Evolutionary conservation across 1,140 invertebrate genomes (phyloP), one percentile per base, ranked within the genome.

Genomic region (Trissolcus basalis): DNA sequence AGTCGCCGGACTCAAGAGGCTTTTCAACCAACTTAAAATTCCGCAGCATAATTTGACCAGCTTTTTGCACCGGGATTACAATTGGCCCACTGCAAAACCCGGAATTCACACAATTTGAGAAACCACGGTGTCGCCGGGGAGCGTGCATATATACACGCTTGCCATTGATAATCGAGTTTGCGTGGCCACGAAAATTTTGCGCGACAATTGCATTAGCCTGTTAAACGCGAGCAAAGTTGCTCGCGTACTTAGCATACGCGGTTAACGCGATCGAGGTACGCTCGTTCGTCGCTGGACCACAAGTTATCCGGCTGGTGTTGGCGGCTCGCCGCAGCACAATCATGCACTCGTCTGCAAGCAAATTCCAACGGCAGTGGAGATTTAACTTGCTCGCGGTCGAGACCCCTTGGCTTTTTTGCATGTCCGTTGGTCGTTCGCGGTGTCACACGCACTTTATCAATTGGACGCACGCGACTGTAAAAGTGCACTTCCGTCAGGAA

Each of bases 11-110:
- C 19, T 6, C 19, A 6, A 27, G 19, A 27, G 19, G 6, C 19
- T 27, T 27, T 49, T 53, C 45, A 54, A 51, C 11, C 50, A 53
- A 74, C 70, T 81, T 78, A 78, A 80, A 81, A 81, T 81, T n/a
- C 77, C 78, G 36, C 43, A 56, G 56, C 72, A 78, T 78, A 80
- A 79, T 80, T 78, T 61, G 68, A 58, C 60, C 65, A 55, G 47
- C 7, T 63, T 50, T 67, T 47, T 45, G 58, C 14, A 12, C 51
- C 13, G 35, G 69, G 75, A 72, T 77, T 77, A 77, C n/a, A n/a
- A n/a, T n/a, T n/a, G n/a, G n/a, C n/a, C n/a, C 56, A 35, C n/a
- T 47, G 67, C 59, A 39, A 50, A 36, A 58, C 63, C 36, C 45
- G 58, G 53, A 58, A 68, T 71, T 67, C 63, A 48, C 68, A 68